phyloP scores from a whole-genome alignment of 2,888 invertebrate genomes.

The Himalopsyche anomala region DNA sequence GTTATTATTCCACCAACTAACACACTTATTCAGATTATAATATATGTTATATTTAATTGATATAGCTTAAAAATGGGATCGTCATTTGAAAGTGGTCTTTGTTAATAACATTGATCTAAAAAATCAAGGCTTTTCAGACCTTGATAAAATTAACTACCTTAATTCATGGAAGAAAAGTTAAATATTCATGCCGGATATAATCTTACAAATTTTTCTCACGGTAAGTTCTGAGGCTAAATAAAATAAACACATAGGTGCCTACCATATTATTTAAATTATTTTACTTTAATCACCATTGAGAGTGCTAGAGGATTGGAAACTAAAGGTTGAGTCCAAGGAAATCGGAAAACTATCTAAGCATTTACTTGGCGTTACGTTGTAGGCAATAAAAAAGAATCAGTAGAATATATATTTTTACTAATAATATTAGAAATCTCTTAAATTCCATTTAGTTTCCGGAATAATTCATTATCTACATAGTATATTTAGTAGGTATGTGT shows the following conservation, averaged over 20 bases:
- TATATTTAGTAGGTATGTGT: too few species aligned
- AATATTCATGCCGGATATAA: not conserved
- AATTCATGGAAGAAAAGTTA: not conserved
- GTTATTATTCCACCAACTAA: not conserved
- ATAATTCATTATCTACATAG: too few species aligned
- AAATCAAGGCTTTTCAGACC: not conserved
- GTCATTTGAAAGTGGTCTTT: not conserved
- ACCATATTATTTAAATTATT: not conserved
- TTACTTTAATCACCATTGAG: too few species aligned
- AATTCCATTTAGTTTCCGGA: too few species aligned
- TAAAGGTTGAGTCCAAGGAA: too few species aligned
- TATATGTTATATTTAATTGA: not conserved
- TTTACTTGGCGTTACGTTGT: too few species aligned
- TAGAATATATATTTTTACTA: too few species aligned
- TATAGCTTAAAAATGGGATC: not conserved
- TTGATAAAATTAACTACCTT: not conserved
- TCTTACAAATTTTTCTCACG: not conserved
- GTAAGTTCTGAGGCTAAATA: not conserved
- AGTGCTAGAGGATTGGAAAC: too few species aligned
- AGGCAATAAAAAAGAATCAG: too few species aligned
- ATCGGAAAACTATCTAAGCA: too few species aligned
- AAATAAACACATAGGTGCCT: not conserved
- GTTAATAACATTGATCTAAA: not conserved
- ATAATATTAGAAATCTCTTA: too few species aligned
- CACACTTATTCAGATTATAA: not conserved